Evolutionary conservation across 2,797 vertebrate genomes (phyloP).

Genomic region (Oreochromis grahami): DNA sequence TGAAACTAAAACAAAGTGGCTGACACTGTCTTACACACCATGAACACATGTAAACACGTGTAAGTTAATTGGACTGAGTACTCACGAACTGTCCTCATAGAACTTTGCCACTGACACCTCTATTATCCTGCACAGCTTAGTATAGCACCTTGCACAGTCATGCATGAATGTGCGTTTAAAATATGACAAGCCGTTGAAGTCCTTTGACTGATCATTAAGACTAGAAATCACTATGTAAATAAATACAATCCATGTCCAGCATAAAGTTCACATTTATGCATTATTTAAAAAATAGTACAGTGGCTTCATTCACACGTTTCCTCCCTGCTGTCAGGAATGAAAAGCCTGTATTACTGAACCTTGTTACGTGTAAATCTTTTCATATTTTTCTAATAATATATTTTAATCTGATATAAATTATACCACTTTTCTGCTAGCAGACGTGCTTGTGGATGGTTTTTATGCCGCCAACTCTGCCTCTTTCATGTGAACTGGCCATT

Average conservation of each 20-base stretch:
- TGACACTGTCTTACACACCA: not conserved
- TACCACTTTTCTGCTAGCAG: not conserved
- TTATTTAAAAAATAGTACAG: not conserved
- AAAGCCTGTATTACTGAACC: not conserved
- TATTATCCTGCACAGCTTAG: not conserved
- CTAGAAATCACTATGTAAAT: not conserved
- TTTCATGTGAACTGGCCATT: not conserved
- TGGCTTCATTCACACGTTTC: not conserved
- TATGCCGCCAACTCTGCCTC: accelerated
- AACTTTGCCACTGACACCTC: not conserved
- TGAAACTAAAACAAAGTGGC: not conserved
- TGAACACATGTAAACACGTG: not conserved
- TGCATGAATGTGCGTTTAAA: not conserved
- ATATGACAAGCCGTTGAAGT: not conserved
- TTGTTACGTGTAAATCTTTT: not conserved
- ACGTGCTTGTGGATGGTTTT: not conserved
- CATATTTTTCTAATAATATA: not conserved
- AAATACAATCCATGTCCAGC: not conserved
- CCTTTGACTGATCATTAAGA: not conserved
- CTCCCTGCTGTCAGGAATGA: not conserved
- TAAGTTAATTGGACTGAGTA: not conserved
- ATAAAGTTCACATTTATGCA: not conserved
- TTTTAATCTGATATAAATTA: not conserved
- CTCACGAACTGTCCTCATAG: not conserved
- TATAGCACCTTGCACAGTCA: not conserved